These are phyloP conservation scores for Drosophila kanapiae DNA, from an alignment of 1,140 invertebrate genomes.

Conservation along the genomic window DNA sequence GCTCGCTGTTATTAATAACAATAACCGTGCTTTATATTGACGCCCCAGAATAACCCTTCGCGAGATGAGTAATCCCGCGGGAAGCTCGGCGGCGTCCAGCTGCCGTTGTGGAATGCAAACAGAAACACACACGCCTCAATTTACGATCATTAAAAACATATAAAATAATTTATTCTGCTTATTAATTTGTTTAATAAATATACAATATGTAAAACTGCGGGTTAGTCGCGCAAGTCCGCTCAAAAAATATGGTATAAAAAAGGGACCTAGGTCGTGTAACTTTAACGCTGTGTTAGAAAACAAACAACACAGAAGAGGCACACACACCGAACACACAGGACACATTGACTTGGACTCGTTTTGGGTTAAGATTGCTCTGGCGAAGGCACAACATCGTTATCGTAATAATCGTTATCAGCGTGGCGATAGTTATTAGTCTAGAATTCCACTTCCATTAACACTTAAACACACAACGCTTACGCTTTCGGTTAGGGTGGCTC, in stretches of 20 bases:
- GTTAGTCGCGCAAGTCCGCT: slow-evolving; percentile 62
- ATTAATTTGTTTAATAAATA: slow-evolving; percentile 84
- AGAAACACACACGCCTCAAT: slow-evolving; percentile 31
- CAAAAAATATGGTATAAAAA: slow-evolving; percentile 46
- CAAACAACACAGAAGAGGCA: slow-evolving; percentile 46
- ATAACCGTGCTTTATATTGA: slow-evolving; percentile 73
- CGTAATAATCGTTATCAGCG: slow-evolving; percentile 41
- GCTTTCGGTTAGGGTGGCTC: slow-evolving; percentile 24
- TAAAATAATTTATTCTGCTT: slow-evolving; percentile 82
- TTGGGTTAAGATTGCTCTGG: slow-evolving; percentile 54
- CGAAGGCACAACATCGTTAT: slow-evolving; percentile 55
- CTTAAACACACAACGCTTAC: slow-evolving; percentile 48
- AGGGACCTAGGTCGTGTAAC: slow-evolving; percentile 47
- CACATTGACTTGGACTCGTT: slow-evolving; percentile 54
- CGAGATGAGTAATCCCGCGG: slow-evolving; percentile 60
- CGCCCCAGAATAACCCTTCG: slow-evolving; percentile 21
- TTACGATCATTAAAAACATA: slow-evolving; percentile 80
- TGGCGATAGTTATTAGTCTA: slow-evolving; percentile 47
- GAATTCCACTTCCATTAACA: slow-evolving; percentile 43
- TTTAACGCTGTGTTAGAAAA: slow-evolving; percentile 52
- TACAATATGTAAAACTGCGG: slow-evolving; percentile 75
- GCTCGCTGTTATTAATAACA: slow-evolving; percentile 74
- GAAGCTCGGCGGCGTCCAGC: slow-evolving; percentile 29
- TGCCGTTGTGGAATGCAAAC: slow-evolving; percentile 34
- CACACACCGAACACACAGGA: slow-evolving; percentile 43